These are phyloP conservation scores for Toxostoma redivivum DNA, from an alignment of 2,113 vertebrate species.

Conservation along the genomic window DNA sequence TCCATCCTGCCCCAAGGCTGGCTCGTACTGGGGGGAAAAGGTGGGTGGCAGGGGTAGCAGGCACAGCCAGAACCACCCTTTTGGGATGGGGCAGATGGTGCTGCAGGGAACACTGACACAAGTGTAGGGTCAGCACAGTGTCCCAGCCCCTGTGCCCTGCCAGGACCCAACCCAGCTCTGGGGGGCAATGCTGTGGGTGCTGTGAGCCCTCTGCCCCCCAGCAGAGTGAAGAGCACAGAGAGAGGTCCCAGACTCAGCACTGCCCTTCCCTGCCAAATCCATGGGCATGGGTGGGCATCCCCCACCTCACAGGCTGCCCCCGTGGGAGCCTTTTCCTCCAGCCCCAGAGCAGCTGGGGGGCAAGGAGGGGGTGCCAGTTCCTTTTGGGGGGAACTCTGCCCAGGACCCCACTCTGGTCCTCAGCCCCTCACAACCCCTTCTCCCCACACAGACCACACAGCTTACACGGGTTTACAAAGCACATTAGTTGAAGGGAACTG, in stretches of 20 bases:
- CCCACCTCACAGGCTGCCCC: background rate
- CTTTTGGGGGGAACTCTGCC: background rate
- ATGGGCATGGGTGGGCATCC: background rate
- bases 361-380: background rate
- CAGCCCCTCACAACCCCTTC: background rate
- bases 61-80: background rate
- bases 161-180: background rate
- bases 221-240: background rate
- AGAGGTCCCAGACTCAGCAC: background rate
- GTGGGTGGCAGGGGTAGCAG: no score
- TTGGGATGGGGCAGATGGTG: background rate
- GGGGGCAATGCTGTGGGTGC: no score
- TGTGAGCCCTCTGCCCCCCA: background rate
- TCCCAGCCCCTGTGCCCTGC: background rate
- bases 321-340: background rate
- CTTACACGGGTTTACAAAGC: constrained; percentile 19
- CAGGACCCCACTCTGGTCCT: background rate
- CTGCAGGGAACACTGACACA: background rate
- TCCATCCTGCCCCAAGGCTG: background rate
- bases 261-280: background rate
- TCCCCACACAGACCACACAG: constrained; percentile 24
- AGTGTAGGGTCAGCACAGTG: background rate
- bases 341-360: background rate
- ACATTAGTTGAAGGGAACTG: constrained; percentile 32
- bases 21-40: background rate